These are phyloP conservation scores for Mormyrus iriodes DNA, from an alignment of 2,113 vertebrate genomes.

Conservation along the genomic window DNA sequence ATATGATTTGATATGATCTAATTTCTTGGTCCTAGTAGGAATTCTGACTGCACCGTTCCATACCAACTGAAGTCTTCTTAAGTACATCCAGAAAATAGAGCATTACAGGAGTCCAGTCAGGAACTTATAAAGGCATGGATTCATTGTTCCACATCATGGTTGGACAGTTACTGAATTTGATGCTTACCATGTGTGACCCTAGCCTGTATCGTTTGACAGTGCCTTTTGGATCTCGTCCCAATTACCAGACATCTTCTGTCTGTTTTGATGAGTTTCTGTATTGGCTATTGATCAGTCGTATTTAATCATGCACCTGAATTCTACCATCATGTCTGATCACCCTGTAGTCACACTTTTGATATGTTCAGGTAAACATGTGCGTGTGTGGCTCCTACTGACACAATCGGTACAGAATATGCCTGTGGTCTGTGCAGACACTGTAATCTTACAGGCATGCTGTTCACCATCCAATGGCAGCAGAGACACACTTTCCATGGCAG, in stretches of 20 bases:
- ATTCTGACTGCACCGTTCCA: not conserved
- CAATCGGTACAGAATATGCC: not conserved
- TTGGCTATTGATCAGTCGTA: not conserved
- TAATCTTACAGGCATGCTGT: not conserved
- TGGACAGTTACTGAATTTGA: not conserved
- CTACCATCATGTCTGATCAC: not conserved
- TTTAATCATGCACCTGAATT: not conserved
- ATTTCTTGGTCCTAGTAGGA: not conserved
- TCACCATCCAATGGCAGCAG: not conserved
- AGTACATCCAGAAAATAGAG: not conserved
- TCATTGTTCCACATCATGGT: not conserved
- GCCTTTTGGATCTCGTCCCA: not conserved
- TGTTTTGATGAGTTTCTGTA: not conserved
- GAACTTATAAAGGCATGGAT: not conserved
- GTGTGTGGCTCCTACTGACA: not conserved
- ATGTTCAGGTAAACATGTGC: not conserved
- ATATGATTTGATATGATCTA: not conserved
- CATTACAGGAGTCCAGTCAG: not conserved
- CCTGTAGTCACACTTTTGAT: not conserved
- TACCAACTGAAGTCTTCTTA: not conserved
- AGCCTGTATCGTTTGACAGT: not conserved
- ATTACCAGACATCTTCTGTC: not conserved
- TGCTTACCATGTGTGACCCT: not conserved
- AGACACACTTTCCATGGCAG: not conserved
- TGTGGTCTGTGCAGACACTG: not conserved